Conservation (phyloP, 2,113 vertebrate genomes). For the Lichenostomus cassidix region DNA sequence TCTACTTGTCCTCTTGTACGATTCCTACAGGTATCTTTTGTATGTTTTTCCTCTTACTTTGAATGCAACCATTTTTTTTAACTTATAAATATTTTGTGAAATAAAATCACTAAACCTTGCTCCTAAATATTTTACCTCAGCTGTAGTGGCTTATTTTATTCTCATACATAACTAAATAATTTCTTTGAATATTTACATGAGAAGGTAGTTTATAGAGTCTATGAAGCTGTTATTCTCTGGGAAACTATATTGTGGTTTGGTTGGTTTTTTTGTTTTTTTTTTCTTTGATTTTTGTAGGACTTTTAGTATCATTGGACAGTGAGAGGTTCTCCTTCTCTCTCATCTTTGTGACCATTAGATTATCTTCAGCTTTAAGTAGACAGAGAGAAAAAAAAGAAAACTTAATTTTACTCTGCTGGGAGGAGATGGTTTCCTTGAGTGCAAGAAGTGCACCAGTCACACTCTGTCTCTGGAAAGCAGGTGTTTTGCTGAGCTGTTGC, state of each 20-base stretch:
- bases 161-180: background rate
- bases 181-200: background rate
- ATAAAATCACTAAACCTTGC: background rate
- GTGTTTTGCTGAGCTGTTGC: background rate
- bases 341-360: background rate
- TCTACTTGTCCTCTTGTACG: background rate
- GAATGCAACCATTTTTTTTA: background rate
- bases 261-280: background rate
- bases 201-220: background rate
- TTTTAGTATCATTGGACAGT: background rate
- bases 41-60: background rate
- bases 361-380: background rate
- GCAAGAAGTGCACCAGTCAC: background rate
- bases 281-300: background rate
- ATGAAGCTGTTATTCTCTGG: background rate
- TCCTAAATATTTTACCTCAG: background rate
- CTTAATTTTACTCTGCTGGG: background rate
- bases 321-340: background rate
- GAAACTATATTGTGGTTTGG: rapidly evolving
- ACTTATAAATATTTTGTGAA: background rate
- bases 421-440: background rate
- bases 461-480: background rate
- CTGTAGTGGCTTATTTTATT: background rate
- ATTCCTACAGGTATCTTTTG: background rate
- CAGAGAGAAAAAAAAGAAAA: background rate